Conservation (phyloP, 2,797 vertebrate genomes). For the Antennarius maculatus region DNA sequence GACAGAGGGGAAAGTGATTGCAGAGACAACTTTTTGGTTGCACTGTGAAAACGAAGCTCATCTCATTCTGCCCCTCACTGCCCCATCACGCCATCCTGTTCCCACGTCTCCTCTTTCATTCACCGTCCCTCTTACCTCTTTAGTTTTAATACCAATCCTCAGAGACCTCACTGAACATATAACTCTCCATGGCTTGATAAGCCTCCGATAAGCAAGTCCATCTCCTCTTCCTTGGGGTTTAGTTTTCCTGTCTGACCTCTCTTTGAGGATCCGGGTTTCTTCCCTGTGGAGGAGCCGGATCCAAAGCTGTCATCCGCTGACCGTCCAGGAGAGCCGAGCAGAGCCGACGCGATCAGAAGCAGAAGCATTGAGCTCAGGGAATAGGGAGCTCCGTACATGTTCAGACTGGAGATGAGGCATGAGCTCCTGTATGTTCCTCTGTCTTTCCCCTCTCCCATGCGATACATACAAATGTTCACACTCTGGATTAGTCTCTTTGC, state of each 20-base stretch:
- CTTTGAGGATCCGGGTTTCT: slow-evolving; percentile 64
- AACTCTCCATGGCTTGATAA: slow-evolving; percentile 57
- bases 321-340: slow-evolving; percentile 48
- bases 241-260: slow-evolving; percentile 61
- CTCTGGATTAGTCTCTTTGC: slow-evolving; percentile 34
- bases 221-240: slow-evolving; percentile 49
- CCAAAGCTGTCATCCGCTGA: slow-evolving; percentile 62
- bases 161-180: slow-evolving; percentile 66
- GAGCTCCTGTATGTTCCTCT: slow-evolving; percentile 30
- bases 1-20: slow-evolving; percentile 43
- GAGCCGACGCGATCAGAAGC: slow-evolving; percentile 69
- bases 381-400: slow-evolving; percentile 45
- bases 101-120: slow-evolving; percentile 18
- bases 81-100: slow-evolving; percentile 21
- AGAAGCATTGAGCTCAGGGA: slow-evolving; percentile 55
- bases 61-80: slow-evolving; percentile 50
- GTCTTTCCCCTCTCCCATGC: slow-evolving; percentile 1
- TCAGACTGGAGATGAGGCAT: slow-evolving; percentile 54
- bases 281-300: slow-evolving; percentile 59
- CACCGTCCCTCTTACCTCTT: slow-evolving; percentile 31
- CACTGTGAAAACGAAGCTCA: slow-evolving; percentile 53
- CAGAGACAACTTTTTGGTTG: slow-evolving; percentile 44
- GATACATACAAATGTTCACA: slow-evolving; percentile 35
- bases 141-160: slow-evolving; percentile 62
- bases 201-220: slow-evolving; percentile 62